phyloP scores from a whole-genome alignment of 1,140 invertebrate species.

The Zeugodacus cucurbitae region DNA sequence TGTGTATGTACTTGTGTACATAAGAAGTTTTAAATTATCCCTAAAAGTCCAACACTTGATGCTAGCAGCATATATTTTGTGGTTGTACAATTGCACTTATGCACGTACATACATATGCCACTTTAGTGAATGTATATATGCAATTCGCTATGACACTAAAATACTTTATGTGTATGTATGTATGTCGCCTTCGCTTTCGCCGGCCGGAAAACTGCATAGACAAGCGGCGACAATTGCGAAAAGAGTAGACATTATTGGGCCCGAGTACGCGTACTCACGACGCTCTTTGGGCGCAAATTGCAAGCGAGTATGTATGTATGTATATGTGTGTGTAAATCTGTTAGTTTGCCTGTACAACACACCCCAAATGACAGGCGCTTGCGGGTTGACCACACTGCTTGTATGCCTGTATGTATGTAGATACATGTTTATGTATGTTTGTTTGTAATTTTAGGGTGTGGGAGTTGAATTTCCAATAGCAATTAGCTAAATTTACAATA shows the following conservation, averaged over 20 bases:
- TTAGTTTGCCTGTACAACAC: background rate
- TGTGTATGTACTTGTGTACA: background rate
- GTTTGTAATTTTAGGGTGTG: conserved; percentile 5
- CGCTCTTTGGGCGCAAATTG: background rate
- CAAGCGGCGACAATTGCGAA: background rate
- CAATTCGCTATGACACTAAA: background rate
- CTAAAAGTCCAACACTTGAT: background rate
- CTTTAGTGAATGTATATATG: background rate
- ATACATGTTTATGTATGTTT: background rate
- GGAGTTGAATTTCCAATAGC: background rate
- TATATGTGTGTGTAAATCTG: background rate
- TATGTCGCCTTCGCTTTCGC: conserved; percentile 10
- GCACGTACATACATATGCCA: background rate
- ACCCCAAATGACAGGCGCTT: background rate
- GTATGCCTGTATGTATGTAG: background rate
- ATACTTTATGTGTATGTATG: background rate
- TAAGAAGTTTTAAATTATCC: conserved; percentile 2
- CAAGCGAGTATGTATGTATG: background rate
- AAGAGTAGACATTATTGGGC: background rate
- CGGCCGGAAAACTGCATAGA: conserved; percentile 22
- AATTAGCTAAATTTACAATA: background rate
- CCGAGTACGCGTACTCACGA: background rate
- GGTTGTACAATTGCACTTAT: background rate
- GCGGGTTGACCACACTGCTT: background rate
- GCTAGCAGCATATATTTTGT: background rate